phyloP scores from a whole-genome alignment of 2,113 vertebrate species.

The Sylvietta virens region DNA sequence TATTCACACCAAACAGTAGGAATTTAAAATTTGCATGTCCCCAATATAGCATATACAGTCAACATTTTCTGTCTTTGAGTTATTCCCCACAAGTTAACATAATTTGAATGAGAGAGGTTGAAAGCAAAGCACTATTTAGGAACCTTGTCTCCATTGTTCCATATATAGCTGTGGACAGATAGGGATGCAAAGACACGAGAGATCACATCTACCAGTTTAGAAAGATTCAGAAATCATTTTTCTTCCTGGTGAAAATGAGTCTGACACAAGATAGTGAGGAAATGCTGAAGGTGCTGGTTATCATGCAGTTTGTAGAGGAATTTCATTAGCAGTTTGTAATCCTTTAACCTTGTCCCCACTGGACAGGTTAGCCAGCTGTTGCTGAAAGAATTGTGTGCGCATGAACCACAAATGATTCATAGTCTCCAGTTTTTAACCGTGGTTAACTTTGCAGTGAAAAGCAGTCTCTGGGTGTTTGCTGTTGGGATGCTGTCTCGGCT shows the following conservation, averaged over 20 bases:
- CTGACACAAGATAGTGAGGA: accelerated
- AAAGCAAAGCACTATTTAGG: not conserved
- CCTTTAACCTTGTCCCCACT: not conserved
- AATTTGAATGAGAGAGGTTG: not conserved
- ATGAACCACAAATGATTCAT: not conserved
- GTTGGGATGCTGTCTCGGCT: not conserved
- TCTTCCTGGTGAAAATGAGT: not conserved
- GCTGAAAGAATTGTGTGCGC: not conserved
- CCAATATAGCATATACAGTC: accelerated
- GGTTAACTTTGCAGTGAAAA: not conserved
- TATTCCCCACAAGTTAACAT: not conserved
- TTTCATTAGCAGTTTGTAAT: not conserved
- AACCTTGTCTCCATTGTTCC: not conserved
- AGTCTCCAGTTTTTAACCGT: not conserved
- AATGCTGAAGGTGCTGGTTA: not conserved
- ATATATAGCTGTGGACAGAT: not conserved
- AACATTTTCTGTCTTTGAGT: not conserved
- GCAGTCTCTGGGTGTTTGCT: not conserved
- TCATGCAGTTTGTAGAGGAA: not conserved
- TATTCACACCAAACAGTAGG: not conserved
- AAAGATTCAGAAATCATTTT: not conserved
- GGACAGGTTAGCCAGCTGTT: not conserved
- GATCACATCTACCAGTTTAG: not conserved
- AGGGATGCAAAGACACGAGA: not conserved
- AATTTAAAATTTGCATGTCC: not conserved